These are phyloP conservation scores for Mustelus asterias DNA, from an alignment of 2,113 vertebrate genomes.

Conservation along the genomic window DNA sequence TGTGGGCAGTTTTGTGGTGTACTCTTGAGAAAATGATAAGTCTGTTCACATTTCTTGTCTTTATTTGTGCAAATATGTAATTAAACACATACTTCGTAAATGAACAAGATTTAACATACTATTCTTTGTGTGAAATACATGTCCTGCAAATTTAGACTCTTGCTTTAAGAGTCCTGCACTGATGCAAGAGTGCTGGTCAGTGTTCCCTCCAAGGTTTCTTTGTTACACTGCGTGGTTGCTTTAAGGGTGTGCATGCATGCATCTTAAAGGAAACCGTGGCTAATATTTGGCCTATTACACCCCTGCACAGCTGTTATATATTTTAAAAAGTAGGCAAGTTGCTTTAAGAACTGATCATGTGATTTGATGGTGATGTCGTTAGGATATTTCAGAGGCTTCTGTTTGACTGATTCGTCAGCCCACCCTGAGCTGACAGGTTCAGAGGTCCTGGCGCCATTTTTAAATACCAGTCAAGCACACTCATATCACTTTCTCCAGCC, in stretches of 20 bases:
- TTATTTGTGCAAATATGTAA: not conserved
- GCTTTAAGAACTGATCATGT: no score
- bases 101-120: not conserved
- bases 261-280: not conserved
- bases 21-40: not conserved
- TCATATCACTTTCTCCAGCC: no score
- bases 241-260: not conserved
- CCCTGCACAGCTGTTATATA: no score
- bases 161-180: not conserved
- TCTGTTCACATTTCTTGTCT: not conserved
- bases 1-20: not conserved
- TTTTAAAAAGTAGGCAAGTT: no score
- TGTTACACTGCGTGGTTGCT: no score
- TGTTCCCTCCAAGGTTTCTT: not conserved
- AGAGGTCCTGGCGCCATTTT: no score
- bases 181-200: not conserved
- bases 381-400: no score
- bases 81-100: not conserved
- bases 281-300: not conserved
- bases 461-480: no score
- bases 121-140: not conserved
- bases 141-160: not conserved
- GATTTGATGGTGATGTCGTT: no score
- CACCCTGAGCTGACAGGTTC: no score
- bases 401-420: no score